These are phyloP conservation scores for Spermophilus dauricus DNA, from an alignment of 2,113 vertebrate genomes.

Conservation along the genomic window DNA sequence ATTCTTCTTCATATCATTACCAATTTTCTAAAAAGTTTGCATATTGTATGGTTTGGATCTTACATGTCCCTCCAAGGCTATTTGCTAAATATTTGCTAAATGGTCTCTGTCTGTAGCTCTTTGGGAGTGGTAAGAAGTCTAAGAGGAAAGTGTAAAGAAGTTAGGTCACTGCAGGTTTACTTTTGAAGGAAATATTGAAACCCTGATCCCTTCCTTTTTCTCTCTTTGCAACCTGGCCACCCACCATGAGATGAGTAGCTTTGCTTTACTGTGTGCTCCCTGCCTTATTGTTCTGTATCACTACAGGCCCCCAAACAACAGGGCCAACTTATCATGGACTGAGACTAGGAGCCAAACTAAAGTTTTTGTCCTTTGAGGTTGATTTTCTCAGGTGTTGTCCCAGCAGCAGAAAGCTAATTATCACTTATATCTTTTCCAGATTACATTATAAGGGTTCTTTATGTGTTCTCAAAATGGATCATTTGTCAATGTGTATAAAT, in stretches of 20 bases:
- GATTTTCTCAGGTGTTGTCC: background rate
- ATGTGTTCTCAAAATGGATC: background rate
- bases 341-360: background rate
- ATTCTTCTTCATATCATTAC: background rate
- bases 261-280: background rate
- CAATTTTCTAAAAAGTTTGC: background rate
- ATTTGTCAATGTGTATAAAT: background rate
- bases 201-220: background rate
- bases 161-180: background rate
- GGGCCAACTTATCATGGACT: background rate
- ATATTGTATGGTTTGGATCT: background rate
- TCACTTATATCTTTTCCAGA: background rate
- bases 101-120: background rate
- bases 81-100: background rate
- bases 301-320: background rate
- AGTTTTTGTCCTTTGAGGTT: background rate
- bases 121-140: background rate
- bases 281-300: background rate
- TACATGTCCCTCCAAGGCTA: background rate
- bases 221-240: background rate
- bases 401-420: background rate
- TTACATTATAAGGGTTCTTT: background rate
- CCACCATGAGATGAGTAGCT: background rate
- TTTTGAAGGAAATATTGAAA: background rate
- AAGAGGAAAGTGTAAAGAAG: background rate